Percentiles rank a stretch among this genome's conserved stretches.
Conservation (phyloP, 2,888 invertebrate genomes). For the Mantis religiosa region DNA sequence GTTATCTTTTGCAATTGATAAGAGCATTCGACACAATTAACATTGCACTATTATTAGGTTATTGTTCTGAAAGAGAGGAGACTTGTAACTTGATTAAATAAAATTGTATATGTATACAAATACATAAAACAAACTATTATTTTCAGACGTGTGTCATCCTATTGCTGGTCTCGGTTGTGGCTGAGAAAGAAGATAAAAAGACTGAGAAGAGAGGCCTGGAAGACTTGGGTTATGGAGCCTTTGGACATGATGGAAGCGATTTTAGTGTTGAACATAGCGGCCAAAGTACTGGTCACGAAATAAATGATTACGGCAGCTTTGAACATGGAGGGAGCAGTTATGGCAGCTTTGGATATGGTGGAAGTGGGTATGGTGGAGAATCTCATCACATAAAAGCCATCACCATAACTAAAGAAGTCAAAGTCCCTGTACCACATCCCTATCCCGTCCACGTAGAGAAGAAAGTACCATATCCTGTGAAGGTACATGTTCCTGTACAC, state of each 20-base stretch:
- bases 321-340: background rate
- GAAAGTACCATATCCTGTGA: background rate
- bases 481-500: background rate
- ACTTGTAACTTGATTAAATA: no score
- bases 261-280: background rate
- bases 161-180: no score
- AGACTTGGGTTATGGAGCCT: background rate
- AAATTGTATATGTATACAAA: no score
- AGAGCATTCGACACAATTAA: no score
- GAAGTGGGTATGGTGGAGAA: background rate
- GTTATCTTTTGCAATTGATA: no score
- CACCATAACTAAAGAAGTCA: constrained; percentile 3
- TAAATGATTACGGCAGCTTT: background rate
- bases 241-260: background rate
- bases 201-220: background rate
- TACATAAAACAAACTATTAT: no score
- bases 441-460: constrained; percentile 1
- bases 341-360: background rate
- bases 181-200: background rate
- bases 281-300: background rate
- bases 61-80: no score
- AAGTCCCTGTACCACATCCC: constrained; percentile 4
- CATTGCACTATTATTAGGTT: no score
- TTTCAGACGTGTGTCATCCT: no score
- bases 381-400: background rate